Conservation (phyloP, 2,888 invertebrate species). For the Formica aserva region DNA sequence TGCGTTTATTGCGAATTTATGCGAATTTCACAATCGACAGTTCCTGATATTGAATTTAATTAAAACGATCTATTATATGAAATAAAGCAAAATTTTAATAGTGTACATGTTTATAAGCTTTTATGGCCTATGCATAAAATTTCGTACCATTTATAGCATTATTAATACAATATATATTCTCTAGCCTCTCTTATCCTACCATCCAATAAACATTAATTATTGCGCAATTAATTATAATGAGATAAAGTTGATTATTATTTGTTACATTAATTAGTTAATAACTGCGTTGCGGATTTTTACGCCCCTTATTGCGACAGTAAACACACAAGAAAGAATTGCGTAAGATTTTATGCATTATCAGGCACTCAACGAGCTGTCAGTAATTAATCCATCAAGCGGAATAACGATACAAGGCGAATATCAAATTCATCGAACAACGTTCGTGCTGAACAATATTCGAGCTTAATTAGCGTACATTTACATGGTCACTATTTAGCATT, state of each 20-base stretch:
- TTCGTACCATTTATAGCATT: slow-evolving; percentile 5
- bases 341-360: slow-evolving; percentile 25
- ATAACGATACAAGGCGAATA: slow-evolving; percentile 33
- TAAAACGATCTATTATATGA: slow-evolving; percentile 32
- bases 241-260: slow-evolving; percentile 16
- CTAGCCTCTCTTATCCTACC: slow-evolving; percentile 7
- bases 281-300: not conserved
- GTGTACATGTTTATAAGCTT: slow-evolving; percentile 35
- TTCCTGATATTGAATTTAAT: slow-evolving; percentile 24
- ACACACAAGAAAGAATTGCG: not conserved
- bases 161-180: slow-evolving; percentile 43
- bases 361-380: slow-evolving; percentile 38
- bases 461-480: slow-evolving; percentile 49
- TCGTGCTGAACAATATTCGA: slow-evolving; percentile 28
- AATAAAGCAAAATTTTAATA: slow-evolving; percentile 30
- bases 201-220: slow-evolving; percentile 35
- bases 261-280: not conserved
- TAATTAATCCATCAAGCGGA: slow-evolving; percentile 49
- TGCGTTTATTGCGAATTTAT: not conserved
- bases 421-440: slow-evolving; percentile 34
- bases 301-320: not conserved
- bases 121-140: slow-evolving; percentile 6
- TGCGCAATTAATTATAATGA: slow-evolving; percentile 34
- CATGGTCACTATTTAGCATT: slow-evolving; percentile 37
- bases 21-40: slow-evolving; percentile 27